A percentile compares a stretch with the other conserved stretches of the same genome.
Conservation (phyloP, 2,113 vertebrate genomes). For the Apeltes quadracus region DNA sequence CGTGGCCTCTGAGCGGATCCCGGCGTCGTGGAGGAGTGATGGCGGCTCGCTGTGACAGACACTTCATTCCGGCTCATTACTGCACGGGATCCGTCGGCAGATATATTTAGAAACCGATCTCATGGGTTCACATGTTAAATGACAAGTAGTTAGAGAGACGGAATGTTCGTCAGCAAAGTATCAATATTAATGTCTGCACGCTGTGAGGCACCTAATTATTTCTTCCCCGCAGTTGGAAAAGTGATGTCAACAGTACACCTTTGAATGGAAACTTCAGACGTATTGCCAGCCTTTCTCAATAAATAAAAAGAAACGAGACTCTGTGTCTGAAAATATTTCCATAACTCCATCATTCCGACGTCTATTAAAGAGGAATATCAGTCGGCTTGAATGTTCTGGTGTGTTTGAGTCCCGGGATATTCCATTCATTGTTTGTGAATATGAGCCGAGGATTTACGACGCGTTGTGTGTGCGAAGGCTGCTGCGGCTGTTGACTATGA, state of each 20-base stretch:
- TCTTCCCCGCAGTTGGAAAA: slow-evolving; percentile 58
- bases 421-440: slow-evolving; percentile 42
- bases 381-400: slow-evolving; percentile 32
- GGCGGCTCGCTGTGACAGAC: slow-evolving; percentile 62
- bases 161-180: slow-evolving; percentile 63
- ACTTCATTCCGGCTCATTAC: slow-evolving; percentile 78
- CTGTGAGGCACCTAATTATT: slow-evolving; percentile 77
- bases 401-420: slow-evolving; percentile 34
- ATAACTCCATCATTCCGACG: slow-evolving; percentile 63
- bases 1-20: slow-evolving; percentile 50
- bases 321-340: slow-evolving; percentile 40
- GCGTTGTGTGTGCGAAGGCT: slow-evolving; percentile 32
- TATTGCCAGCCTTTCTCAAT: slow-evolving; percentile 42
- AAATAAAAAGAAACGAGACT: slow-evolving; percentile 20
- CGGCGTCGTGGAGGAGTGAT: slow-evolving; percentile 55
- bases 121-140: slow-evolving; percentile 71
- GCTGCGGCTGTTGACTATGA: slow-evolving; percentile 33
- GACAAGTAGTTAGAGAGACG: slow-evolving; percentile 72
- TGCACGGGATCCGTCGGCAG: slow-evolving; percentile 67
- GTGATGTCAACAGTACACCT: slow-evolving; percentile 66
- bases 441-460: slow-evolving; percentile 42
- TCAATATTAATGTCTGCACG: slow-evolving; percentile 77
- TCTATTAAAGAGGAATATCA: slow-evolving; percentile 51
- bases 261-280: slow-evolving; percentile 54
- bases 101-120: slow-evolving; percentile 74